Evolutionary conservation across 2,888 invertebrate species (phyloP), one percentile per base, ranked within the genome.

Genomic region (Yponomeuta malinellus): DNA sequence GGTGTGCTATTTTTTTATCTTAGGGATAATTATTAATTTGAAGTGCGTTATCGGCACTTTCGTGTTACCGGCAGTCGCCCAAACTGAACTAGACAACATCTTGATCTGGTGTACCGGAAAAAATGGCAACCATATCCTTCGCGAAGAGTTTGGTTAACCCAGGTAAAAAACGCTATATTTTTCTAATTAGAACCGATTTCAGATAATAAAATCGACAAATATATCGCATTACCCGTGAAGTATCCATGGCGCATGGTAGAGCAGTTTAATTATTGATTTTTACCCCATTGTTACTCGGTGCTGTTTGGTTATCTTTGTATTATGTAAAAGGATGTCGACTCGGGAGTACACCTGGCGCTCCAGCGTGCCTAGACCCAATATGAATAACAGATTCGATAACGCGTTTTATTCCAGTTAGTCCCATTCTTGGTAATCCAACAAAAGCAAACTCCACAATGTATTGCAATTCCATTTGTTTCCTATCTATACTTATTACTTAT

Each of bases 71-170:
- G 23, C 15, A 43, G 48, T 33, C 67, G 43, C 29, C 2, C 3
- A 48, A 65, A 71, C n/a, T 12, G 67, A 71, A 33, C 33, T 71
- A 67, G 67, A 67, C 67, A 71, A 71, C 69, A 72, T 75, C 71
- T 75, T 74, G 78, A 79, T 83, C 79, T 78, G 75, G 76, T 75
- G 70, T 71, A 66, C 70, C 71, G 71, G 70, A 29, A 72, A 81
- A 73, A 77, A 91, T 92, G 91, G 86, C 91, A 77, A 89, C 89
- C 73, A 84, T 92, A 82, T 83, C 90, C 70, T 86, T 90, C 76
- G 91, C 90, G 68, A 91, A 89, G 84, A 91, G 85, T 86, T 89
- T 91, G 86, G 90, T 92, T 85, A 91, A 83, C 82, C 91, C 91
- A 85, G 91, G 91, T 92, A 86, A 73, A 10, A 9, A 23, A 2